Conservation (phyloP, 2,888 invertebrate genomes). For the Notodromas monacha region DNA sequence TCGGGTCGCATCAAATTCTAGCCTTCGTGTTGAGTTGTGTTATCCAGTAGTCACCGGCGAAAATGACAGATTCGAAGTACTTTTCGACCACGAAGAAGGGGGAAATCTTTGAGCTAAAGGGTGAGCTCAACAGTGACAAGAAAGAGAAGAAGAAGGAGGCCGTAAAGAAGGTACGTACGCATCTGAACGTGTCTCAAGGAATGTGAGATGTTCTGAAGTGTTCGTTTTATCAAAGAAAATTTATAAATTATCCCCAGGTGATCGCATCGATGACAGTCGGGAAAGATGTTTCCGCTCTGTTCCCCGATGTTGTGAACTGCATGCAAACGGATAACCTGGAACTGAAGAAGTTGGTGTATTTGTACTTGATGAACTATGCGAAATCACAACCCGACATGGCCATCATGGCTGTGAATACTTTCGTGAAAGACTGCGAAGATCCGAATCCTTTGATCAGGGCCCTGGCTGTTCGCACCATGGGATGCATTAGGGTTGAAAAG, state of each 20-base stretch:
- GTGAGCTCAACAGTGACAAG: constrained; percentile 93
- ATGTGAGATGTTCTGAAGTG: neutral
- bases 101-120: constrained; percentile 95
- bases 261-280: constrained; percentile 99
- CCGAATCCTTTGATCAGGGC: constrained; percentile 95
- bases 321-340: constrained; percentile 99
- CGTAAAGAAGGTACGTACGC: constrained; percentile 81
- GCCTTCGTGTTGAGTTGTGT: no score
- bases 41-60: constrained; percentile 9
- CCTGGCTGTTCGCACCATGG: constrained; percentile 93
- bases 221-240: neutral
- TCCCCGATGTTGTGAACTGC: constrained; percentile 97
- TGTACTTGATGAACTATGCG: constrained; percentile 98
- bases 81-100: constrained; percentile 99
- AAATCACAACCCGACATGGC: constrained; percentile 99
- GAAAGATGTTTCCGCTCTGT: constrained; percentile 89
- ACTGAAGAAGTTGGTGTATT: constrained; percentile 84
- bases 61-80: constrained; percentile 97
- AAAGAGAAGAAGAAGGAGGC: constrained; percentile 99
- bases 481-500: constrained; percentile 96
- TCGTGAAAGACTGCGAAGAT: constrained; percentile 99
- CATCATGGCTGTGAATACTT: constrained; percentile 98
- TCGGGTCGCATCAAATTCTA: neutral
- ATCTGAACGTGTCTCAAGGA: no score
- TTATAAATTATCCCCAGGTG: constrained; percentile 32